A percentile compares a stretch with the other conserved stretches of the same genome.
Conservation (phyloP, 2,888 invertebrate genomes). For the Cosmopolites sordidus region DNA sequence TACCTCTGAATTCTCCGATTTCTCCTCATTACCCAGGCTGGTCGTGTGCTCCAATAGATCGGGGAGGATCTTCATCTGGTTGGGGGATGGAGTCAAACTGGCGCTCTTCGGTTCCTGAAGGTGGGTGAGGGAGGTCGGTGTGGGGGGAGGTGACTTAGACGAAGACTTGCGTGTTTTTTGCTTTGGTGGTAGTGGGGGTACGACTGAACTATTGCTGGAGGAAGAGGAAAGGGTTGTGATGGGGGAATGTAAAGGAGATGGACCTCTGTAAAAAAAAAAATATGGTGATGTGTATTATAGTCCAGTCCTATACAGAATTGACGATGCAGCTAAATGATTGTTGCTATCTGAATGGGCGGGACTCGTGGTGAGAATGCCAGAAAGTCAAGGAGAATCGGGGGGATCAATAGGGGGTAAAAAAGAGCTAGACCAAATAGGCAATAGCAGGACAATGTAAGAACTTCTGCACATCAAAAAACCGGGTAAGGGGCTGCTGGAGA, state of each 20-base stretch:
- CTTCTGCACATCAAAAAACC: too few relatives aligned
- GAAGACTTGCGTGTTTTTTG: slow-evolving; percentile 50
- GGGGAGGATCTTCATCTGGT: slow-evolving; percentile 39
- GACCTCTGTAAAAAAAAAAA: slow-evolving; percentile 31
- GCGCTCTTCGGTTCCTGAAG: slow-evolving; percentile 27
- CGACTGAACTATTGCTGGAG: slow-evolving; percentile 26
- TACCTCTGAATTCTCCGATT: slow-evolving; percentile 28
- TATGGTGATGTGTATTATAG: too few relatives aligned
- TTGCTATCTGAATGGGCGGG: too few relatives aligned
- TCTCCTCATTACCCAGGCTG: slow-evolving; percentile 28
- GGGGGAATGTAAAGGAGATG: slow-evolving; percentile 38
- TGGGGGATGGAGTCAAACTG: slow-evolving; percentile 27
- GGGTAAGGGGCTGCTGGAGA: too few relatives aligned
- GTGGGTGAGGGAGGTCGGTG: slow-evolving; percentile 28
- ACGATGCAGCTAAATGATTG: too few relatives aligned
- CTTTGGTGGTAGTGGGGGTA: slow-evolving; percentile 55
- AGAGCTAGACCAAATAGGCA: too few relatives aligned
- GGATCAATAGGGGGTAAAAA: too few relatives aligned
- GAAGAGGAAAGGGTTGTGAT: slow-evolving; percentile 32
- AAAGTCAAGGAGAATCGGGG: too few relatives aligned
- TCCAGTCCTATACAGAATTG: neutral
- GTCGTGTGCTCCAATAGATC: slow-evolving; percentile 46
- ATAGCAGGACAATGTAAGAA: too few relatives aligned
- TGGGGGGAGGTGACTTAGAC: slow-evolving; percentile 38
- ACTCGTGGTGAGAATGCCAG: too few relatives aligned